Conservation (phyloP, 1,140 invertebrate species). For the Medauroidea extradentata region DNA sequence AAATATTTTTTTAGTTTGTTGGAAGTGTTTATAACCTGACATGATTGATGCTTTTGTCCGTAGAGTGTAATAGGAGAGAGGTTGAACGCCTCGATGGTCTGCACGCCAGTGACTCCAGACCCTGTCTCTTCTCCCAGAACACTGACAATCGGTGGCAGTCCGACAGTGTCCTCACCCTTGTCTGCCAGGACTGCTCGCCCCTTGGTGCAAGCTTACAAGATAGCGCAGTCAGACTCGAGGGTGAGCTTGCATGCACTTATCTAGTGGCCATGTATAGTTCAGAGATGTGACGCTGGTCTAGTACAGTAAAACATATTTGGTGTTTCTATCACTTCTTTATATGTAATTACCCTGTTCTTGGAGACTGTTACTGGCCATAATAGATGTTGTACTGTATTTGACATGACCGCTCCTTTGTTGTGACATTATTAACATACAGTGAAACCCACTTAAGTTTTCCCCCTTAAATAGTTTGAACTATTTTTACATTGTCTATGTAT, state of each 20-base stretch:
- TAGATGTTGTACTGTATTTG: not conserved
- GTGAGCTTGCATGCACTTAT: too few relatives aligned
- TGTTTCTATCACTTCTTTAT: not conserved
- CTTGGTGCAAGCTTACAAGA: not conserved
- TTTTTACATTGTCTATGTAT: too few relatives aligned
- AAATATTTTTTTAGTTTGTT: not conserved
- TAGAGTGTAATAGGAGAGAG: not conserved
- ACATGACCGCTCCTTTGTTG: too few relatives aligned
- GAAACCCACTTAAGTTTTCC: too few relatives aligned
- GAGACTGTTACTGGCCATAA: not conserved
- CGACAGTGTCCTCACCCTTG: not conserved
- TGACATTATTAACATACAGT: too few relatives aligned
- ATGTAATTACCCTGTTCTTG: not conserved
- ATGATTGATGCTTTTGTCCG: not conserved
- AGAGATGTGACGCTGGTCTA: not conserved
- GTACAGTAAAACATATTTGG: not conserved
- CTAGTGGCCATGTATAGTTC: not conserved
- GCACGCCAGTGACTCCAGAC: not conserved
- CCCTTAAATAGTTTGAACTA: too few relatives aligned
- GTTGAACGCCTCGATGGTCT: not conserved
- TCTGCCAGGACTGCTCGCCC: not conserved
- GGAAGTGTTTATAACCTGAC: not conserved
- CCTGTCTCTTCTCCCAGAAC: not conserved
- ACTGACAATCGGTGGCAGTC: not conserved
- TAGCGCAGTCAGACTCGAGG: slow-evolving; percentile 4